A percentile compares a stretch with the other conserved stretches of the same genome.
Evolutionary conservation across 1,140 invertebrate genomes (phyloP).

Genomic region (Listronotus oregonensis): DNA sequence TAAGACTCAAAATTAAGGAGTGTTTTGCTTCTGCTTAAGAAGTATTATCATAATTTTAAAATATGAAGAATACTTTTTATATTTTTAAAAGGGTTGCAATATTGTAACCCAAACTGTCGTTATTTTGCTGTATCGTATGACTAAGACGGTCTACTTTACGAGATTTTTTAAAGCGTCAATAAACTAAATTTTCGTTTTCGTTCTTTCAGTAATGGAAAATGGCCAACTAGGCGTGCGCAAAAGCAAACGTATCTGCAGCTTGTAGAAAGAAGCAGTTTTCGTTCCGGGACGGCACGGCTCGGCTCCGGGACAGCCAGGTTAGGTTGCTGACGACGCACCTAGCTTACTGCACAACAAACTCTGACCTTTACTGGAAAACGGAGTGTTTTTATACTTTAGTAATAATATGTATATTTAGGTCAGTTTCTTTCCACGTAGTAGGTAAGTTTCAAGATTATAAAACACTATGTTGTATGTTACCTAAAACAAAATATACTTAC

Average conservation of each 20-base stretch:
- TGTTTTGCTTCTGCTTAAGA: too few species aligned
- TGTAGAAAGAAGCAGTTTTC: conserved; percentile 40
- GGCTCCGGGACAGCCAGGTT: conserved; percentile 42
- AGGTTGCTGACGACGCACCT: neutral
- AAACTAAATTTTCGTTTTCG: conserved; percentile 17
- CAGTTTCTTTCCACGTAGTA: too few species aligned
- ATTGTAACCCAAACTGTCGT: too few species aligned
- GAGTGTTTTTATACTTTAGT: too few species aligned
- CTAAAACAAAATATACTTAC: too few species aligned
- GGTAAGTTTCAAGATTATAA: too few species aligned
- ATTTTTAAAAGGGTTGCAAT: too few species aligned
- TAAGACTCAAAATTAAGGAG: neutral
- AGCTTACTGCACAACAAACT: neutral
- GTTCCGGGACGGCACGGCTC: conserved; percentile 33
- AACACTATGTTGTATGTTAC: too few species aligned
- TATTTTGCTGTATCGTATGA: too few species aligned
- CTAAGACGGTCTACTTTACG: neutral
- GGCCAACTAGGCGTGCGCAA: conserved; percentile 34
- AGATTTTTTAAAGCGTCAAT: conserved; percentile 9
- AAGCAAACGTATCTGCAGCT: conserved; percentile 37
- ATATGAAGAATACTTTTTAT: too few species aligned
- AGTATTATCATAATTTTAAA: too few species aligned
- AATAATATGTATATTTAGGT: too few species aligned
- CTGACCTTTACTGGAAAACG: neutral
- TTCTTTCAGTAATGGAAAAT: conserved; percentile 7